Evolutionary conservation across 2,797 vertebrate species (phyloP).

Genomic region (Ceyx erithaca): DNA sequence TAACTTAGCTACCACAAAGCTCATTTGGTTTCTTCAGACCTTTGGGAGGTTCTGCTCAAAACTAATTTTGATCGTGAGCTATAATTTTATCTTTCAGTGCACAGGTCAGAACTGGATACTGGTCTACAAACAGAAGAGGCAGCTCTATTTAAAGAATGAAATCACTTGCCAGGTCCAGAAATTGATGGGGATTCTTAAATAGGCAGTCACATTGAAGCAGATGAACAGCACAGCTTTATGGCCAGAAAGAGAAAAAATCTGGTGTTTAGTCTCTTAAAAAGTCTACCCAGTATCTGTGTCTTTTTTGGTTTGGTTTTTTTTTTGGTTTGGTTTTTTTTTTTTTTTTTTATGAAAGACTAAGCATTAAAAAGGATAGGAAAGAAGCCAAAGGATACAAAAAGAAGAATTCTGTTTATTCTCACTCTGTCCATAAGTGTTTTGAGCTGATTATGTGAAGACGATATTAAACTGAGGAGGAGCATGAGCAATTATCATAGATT

Average conservation of each 20-base stretch:
- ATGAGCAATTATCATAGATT: constrained; percentile 2
- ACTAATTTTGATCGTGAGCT: not conserved
- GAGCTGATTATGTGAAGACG: not conserved
- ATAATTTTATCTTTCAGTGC: constrained; percentile 35
- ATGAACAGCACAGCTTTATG: not conserved
- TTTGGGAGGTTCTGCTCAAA: constrained; percentile 5
- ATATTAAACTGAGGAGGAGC: not conserved
- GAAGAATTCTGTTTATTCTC: not conserved
- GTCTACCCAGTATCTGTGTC: not conserved
- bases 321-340: too few relatives aligned
- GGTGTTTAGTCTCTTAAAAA: not conserved
- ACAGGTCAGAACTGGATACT: constrained; percentile 24
- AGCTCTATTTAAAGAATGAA: constrained; percentile 51
- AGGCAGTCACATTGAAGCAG: not conserved
- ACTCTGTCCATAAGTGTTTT: not conserved
- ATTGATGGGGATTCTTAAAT: constrained; percentile 44
- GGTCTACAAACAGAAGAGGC: constrained; percentile 6
- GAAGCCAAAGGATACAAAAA: not conserved
- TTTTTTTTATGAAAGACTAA: not conserved
- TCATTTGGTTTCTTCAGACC: not conserved
- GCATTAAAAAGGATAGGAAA: not conserved
- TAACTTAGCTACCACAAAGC: not conserved
- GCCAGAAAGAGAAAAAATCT: not conserved
- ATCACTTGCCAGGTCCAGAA: constrained; percentile 46
- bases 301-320: not conserved